Evolutionary conservation across 2,113 vertebrate species (phyloP), one percentile per base, ranked within the genome.

Genomic region (Microtus montanus): DNA sequence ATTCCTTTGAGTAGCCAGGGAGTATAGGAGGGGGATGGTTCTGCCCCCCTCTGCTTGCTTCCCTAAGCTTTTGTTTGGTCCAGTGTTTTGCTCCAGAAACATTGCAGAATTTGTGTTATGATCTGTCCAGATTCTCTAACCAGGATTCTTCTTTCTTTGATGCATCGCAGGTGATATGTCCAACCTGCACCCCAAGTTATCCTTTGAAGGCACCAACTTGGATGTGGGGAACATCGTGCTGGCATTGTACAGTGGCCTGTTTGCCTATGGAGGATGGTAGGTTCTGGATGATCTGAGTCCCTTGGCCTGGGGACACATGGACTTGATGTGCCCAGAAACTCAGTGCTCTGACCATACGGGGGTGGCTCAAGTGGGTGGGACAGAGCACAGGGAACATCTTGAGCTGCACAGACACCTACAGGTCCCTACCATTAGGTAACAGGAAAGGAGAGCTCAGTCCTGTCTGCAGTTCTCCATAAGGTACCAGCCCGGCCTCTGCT

Each of bases 181-280:
- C 0, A 97, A 93, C 13, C 98, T 99, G 75, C 95, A 98, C 33
- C 99, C 99, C 0, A 98, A 98, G 38, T 98, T 97, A 73, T 98
- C 99, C 10, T 99, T 99, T 11, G 38, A 99, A 89, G 99, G 98
- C 66, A 99, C 99, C 20, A 99, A 98, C 0, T 75, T 94, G 2
- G 99, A 95, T 0, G 99, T 99, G n/a, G 99, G 99, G 13, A 99
- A 98, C 93, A 99, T 99, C 0, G 99, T 99, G 44, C 83, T 99
- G 97, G 99, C 99, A 0, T 96, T 99, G 61, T 99, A 99, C 98
- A 99, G 99, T 0, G 99, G 99, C 0, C 99, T 99, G 74, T 99
- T 99, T 49, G 99, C 99, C 87, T 99, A 99, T 0, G 99, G 99
- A 88, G 99, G 99, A 97, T 99, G 99, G 99, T 99, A 97, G 97